Evolutionary conservation across 2,888 invertebrate species (phyloP), one percentile per base, ranked within the genome.

Genomic region (Synergus umbraculus): DNA sequence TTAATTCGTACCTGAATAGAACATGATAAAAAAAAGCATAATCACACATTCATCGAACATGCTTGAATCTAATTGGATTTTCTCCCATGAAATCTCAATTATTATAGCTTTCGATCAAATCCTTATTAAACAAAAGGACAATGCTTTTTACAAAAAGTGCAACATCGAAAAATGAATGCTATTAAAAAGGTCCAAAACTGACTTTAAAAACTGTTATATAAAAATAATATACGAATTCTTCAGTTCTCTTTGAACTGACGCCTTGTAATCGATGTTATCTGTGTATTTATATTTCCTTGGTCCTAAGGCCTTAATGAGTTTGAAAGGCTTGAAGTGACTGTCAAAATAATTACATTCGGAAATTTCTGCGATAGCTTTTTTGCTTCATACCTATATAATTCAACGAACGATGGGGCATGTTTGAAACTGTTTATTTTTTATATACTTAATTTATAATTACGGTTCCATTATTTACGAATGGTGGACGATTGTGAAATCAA

Each of bases 1-100:
- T 76, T 49, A 41, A 78, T 81, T 76, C 78, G 81, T 79, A 79
- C 77, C 78, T 79, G 81, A 82, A 78, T 58, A 60, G n/a, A 77
- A 76, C 64, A 78, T 67, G 18, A 58, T 67, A 54, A 44, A 44
- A 37, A 29, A 29, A 8, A 46, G 66, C 66, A 67, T 78, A 78
- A 64, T 77, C n/a, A 49, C 64, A 29, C 43, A 5, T 64, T 77
- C 49, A n/a, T 41, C 58, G n/a, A 78, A 46, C 60, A 18, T 9
- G 22, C 37, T 65, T 37, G 29, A 69, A 29, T 49, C 29, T 66
- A 43, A 29, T 12, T 69, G 37, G 29, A 13, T 22, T 37, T 13
- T 7, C 10, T 66, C n/a, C 12, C 9, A 43, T n/a, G n/a, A 0
- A 69, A 69, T 8, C 12, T 22, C 4, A 4, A 60, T 69, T 15